These are phyloP conservation scores for Taenioides sp. DNA, from an alignment of 2,797 vertebrate species.

Conservation along the genomic window DNA sequence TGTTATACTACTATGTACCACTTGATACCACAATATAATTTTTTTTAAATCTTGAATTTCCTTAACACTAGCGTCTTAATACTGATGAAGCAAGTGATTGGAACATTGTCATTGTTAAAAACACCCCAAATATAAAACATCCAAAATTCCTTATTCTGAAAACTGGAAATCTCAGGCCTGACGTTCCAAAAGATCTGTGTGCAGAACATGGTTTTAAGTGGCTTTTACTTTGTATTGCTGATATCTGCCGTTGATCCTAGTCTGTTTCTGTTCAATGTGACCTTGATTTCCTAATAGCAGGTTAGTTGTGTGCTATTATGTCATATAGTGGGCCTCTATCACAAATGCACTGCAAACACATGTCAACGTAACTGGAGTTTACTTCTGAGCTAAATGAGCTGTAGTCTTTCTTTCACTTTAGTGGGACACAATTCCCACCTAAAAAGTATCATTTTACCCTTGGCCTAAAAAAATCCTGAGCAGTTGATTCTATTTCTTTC, in stretches of 20 bases:
- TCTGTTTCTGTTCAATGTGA: constrained; percentile 4
- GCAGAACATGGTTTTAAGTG: neutral
- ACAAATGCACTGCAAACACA: neutral
- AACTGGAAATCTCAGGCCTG: neutral
- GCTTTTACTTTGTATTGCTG: neutral
- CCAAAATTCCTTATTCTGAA: neutral
- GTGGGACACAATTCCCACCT: neutral
- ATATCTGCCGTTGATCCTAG: neutral
- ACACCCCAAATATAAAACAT: neutral
- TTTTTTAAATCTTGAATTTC: too few species aligned
- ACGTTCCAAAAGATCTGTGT: neutral
- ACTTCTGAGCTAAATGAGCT: neutral
- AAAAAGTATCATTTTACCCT: neutral
- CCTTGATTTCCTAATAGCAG: neutral
- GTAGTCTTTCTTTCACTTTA: neutral
- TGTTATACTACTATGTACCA: too few species aligned
- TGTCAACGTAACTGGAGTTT: neutral
- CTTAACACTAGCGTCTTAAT: neutral
- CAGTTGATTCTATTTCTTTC: neutral
- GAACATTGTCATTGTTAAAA: neutral
- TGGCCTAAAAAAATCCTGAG: neutral
- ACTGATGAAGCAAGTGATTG: neutral
- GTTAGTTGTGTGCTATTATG: neutral
- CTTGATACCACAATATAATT: too few species aligned
- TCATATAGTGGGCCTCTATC: neutral